These are phyloP conservation scores for Gryllus longicercus DNA, from an alignment of 2,888 invertebrate species.

Conservation along the genomic window DNA sequence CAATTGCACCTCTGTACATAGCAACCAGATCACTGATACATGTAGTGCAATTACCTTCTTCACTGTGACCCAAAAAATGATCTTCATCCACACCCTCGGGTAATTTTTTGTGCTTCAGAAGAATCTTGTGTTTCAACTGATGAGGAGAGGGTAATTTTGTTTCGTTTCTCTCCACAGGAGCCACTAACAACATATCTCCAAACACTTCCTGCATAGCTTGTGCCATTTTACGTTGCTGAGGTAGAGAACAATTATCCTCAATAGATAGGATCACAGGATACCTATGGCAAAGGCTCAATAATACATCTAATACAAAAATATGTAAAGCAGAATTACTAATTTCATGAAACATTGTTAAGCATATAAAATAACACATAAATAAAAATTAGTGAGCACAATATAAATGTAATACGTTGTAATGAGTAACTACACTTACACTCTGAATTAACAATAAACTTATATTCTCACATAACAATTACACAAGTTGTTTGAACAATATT, in stretches of 20 bases:
- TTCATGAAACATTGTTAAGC: too few relatives aligned
- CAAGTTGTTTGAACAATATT: too few relatives aligned
- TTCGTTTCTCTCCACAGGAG: constrained; percentile 76
- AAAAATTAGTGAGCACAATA: not conserved
- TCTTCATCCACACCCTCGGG: constrained; percentile 82
- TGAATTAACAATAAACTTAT: too few relatives aligned
- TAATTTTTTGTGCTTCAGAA: constrained; percentile 88
- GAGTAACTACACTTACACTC: too few relatives aligned
- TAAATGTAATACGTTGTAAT: not conserved
- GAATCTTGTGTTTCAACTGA: constrained; percentile 70
- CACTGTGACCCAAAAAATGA: constrained; percentile 56
- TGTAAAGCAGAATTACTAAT: too few relatives aligned
- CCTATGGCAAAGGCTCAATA: constrained; percentile 42
- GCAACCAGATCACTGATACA: too few relatives aligned
- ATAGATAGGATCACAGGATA: constrained; percentile 88
- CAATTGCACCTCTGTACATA: too few relatives aligned
- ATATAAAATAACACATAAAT: not conserved
- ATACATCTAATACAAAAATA: not conserved
- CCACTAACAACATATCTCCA: constrained; percentile 77
- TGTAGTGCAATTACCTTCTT: constrained; percentile 51
- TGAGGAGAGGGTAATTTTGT: constrained; percentile 77
- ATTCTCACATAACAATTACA: too few relatives aligned
- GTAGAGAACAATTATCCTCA: constrained; percentile 86
- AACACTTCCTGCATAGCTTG: constrained; percentile 76
- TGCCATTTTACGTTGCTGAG: constrained; percentile 89